These are phyloP conservation scores for Smutsia gigantea DNA, from an alignment of 2,797 vertebrate species.

Conservation along the genomic window DNA sequence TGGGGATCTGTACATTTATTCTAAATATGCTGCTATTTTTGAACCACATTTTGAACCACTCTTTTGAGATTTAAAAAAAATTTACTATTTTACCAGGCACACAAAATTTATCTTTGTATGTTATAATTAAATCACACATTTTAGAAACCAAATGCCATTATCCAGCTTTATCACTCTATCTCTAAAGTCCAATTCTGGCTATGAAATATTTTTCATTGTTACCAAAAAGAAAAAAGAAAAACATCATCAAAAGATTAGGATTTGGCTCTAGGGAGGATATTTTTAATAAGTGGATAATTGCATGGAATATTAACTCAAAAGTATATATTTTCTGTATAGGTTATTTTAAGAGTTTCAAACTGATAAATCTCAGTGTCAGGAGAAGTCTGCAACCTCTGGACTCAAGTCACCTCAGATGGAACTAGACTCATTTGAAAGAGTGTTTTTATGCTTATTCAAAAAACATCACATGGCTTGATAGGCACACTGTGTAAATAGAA, in stretches of 20 bases:
- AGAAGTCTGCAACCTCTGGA: constrained; percentile 9
- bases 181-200: neutral
- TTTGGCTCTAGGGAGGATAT: constrained; percentile 17
- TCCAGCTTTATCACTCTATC: neutral
- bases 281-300: constrained; percentile 46
- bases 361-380: neutral
- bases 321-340: neutral
- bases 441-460: constrained; percentile 55
- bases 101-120: constrained; percentile 25
- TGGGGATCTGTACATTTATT: constrained; percentile 37
- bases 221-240: neutral
- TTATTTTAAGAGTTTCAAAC: constrained; percentile 40
- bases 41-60: constrained; percentile 49
- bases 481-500: constrained; percentile 62
- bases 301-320: constrained; percentile 12
- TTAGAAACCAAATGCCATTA: constrained; percentile 13
- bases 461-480: constrained; percentile 61
- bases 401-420: neutral
- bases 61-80: constrained; percentile 12
- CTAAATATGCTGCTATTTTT: constrained; percentile 54
- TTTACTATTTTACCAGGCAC: neutral
- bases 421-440: constrained; percentile 48
- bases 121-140: constrained; percentile 35
- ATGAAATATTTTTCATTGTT: constrained; percentile 39
- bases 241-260: constrained; percentile 30